Evolutionary conservation across 2,113 vertebrate genomes (phyloP), one percentile per base, ranked within the genome.

Genomic region (Xyliphius kryptos): DNA sequence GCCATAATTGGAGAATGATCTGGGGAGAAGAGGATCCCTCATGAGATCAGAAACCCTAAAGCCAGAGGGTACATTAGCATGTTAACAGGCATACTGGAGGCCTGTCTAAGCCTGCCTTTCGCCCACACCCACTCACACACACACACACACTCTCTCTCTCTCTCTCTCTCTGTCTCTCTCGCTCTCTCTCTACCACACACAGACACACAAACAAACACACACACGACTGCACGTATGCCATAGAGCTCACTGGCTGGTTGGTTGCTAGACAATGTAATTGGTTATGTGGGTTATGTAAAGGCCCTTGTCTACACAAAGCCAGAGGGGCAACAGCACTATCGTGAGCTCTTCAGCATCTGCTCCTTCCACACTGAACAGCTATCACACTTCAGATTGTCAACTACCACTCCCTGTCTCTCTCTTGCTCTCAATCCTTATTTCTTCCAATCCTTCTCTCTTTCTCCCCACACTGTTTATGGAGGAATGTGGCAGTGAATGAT

Each of bases 251-350:
- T 59, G 32, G 73, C 32, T 66, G 64, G 67, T 77, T 61, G 82
- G 86, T 87, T 87, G 86, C 86, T 87, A 86, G 86, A 86, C 86
- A 85, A 84, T 85, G 81, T 73, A 81, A 80, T 82, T 86, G 83
- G 83, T 87, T 87, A 81, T 83, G 83, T 80, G 82, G 83, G 85
- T 85, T 87, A 86, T 87, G 84, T 87, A 87, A 87, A 89, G 87
- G 83, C 81, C 82, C 85, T 87, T 81, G 76, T 85, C 78, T 77
- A 74, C 79, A 87, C 83, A 88, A 89, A 86, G 85, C 83, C 81
- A 81, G 76, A 79, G 80, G 80, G 83, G 82, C 75, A 22, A 79
- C 76, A 76, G 82, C 80, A 51, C 40, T 81, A 82, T 81, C 69
- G 83, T 82, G 65, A 54, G 72, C 82, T 85, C 85, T 86, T 85